Percentiles rank a stretch among this genome's conserved stretches.
These are phyloP conservation scores for Muscicapa comitata DNA, from an alignment of 2,797 vertebrate genomes.

Conservation along the genomic window DNA sequence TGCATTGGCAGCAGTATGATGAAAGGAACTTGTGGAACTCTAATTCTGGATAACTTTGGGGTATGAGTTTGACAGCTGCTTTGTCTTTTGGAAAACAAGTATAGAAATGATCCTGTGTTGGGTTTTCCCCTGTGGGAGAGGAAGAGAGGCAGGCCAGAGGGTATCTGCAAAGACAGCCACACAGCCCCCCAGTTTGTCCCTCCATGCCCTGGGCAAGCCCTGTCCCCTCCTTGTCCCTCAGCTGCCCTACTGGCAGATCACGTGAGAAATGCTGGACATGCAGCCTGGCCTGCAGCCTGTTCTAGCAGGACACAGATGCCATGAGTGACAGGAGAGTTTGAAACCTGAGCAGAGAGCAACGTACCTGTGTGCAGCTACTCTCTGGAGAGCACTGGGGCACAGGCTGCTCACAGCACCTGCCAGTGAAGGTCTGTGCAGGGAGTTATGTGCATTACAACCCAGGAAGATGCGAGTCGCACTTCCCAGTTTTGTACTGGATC, in stretches of 20 bases:
- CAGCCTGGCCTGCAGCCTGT: background rate
- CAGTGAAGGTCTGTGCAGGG: background rate
- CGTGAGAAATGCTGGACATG: rapidly evolving
- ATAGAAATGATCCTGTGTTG: background rate
- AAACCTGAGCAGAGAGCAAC: background rate
- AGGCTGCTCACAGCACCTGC: background rate
- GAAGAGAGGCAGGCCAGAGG: background rate
- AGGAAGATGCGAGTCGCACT: rapidly evolving
- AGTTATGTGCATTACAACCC: rapidly evolving
- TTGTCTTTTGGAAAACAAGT: background rate
- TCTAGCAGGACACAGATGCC: background rate
- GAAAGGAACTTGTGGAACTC: background rate
- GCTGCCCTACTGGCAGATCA: rapidly evolving
- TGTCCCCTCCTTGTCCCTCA: rapidly evolving
- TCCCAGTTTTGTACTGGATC: background rate
- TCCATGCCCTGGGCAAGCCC: background rate
- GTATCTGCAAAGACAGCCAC: background rate
- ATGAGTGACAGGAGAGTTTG: background rate
- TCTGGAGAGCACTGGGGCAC: rapidly evolving
- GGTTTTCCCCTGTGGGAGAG: background rate
- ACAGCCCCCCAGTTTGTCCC: background rate
- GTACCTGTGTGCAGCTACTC: background rate
- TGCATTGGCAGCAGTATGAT: background rate
- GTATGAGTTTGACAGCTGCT: background rate
- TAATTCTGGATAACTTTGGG: background rate